Evolutionary conservation across 2,888 invertebrate species (phyloP), one percentile per base, ranked within the genome.

Genomic region (Notocelia uddmanniana): DNA sequence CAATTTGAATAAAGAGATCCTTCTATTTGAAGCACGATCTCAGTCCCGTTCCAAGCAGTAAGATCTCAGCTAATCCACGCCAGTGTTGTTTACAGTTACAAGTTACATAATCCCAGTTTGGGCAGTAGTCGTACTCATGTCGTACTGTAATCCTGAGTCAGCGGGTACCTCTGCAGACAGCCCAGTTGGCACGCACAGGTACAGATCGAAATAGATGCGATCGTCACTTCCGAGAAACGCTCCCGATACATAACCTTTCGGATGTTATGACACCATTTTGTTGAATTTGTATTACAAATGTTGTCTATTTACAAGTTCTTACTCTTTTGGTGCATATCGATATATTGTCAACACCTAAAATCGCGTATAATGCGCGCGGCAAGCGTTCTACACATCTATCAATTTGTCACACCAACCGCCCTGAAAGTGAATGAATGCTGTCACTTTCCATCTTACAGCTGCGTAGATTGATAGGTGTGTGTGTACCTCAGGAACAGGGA

Each of bases 181-280:
- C 75, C 85, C 79, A 85, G 81, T 85, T 85, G 86, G 86, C 85
- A 74, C 69, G 69, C 62, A 58, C 83, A 81, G 78, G 78, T 79
- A 76, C 75, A 79, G 74, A 13, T 54, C 21, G 74, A 83, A 85
- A 85, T 83, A 83, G 79, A 79, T 76, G 50, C 21, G 64, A 37
- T 72, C 78, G 79, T 79, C 79, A 83, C 76, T 78, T 80, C 77
- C 73, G 78, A 76, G 78, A 78, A 77, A 74, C 72, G 67, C 62
- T 73, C 76, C 74, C 41, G 18, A 23, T n/a, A 45, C 62, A 26
- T 50, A 21, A 54, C 66, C 50, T 64, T 57, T 26, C 57, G 69
- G 62, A 69, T 69, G 54, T 62, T 37, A 31, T 62, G 62, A 69
- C 62, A 54, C 62, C 31, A 19, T 41, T 41, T 18, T 31, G 55